These are phyloP conservation scores for Nematostella vectensis DNA, from an alignment of 92 coral and sea anemone genomes.

Conservation along the genomic window DNA sequence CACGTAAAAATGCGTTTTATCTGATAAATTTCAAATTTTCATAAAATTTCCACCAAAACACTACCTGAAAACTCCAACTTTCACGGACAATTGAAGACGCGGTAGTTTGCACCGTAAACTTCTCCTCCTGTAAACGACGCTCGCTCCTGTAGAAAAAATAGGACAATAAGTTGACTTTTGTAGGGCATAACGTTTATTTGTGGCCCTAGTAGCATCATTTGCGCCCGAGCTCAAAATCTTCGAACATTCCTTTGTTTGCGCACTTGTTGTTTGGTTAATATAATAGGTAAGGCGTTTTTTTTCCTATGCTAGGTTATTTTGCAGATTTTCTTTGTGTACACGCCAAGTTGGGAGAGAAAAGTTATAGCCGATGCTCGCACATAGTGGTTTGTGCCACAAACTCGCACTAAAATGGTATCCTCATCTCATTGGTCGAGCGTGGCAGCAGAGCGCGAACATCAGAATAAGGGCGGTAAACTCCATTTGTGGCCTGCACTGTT, in stretches of 20 bases:
- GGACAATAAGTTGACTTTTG: background rate
- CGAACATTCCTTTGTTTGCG: background rate
- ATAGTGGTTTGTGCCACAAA: no score
- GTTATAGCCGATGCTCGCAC: background rate
- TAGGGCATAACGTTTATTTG: background rate
- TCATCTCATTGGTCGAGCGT: background rate
- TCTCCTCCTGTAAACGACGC: no score
- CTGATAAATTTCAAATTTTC: no score
- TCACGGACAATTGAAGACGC: no score
- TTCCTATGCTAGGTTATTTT: background rate
- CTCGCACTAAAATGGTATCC: background rate
- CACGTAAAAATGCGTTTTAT: no score
- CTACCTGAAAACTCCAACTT: no score
- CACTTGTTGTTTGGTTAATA: constrained; percentile 1
- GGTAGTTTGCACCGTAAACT: no score
- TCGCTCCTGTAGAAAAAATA: no score
- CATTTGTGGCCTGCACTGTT: background rate
- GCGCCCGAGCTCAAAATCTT: no score
- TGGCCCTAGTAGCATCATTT: background rate
- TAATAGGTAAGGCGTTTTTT: background rate
- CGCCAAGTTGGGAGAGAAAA: background rate
- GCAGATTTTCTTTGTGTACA: background rate
- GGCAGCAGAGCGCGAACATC: background rate
- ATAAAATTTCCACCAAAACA: no score
- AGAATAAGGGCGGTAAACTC: constrained; percentile 1